Evolutionary conservation across 2,888 invertebrate genomes (phyloP), one percentile per base, ranked within the genome.

Genomic region (Achlya flavicornis): DNA sequence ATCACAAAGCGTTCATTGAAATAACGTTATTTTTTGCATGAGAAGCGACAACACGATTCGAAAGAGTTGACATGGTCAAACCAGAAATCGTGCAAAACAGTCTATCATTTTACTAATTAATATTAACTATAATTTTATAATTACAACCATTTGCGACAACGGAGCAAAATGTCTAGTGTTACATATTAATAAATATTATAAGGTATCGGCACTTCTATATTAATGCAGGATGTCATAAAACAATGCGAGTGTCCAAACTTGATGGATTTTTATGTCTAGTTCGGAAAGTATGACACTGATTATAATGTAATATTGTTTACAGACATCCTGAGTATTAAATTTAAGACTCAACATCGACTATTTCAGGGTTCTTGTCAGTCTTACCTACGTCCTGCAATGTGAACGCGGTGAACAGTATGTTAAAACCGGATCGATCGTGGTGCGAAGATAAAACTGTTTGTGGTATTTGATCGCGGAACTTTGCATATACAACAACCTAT

Each of bases 81-180:
- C 82, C 83, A 87, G 86, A 88, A 85, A 86, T 84, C 79, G 91
- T 92, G 93, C 92, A 86, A 87, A 91, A 93, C 92, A 92, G 92
- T 91, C 90, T 92, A 91, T 91, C 85, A 85, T 86, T 90, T 89
- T 80, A 86, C 90, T 91, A 92, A 88, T 87, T 85, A 85, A 85
- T 89, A 88, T 86, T 86, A 90, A 81, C 80, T 88, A 90, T 86
- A 87, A 71, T 83, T 87, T 91, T 89, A 90, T 86, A 86, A 91
- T 91, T 92, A 93, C 93, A 93, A 93, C 93, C 93, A 85, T 91
- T 91, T 87, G 90, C 89, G 87, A 88, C 85, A 92, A 92, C 86
- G 89, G 90, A 92, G 88, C 88, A 89, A 89, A 90, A 89, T 84
- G 83, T 89, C 88, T 92, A 92, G 87, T 88, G 88, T 88, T 91